phyloP scores from a whole-genome alignment of 2,113 vertebrate genomes.

The Sylvilagus bachmani region DNA sequence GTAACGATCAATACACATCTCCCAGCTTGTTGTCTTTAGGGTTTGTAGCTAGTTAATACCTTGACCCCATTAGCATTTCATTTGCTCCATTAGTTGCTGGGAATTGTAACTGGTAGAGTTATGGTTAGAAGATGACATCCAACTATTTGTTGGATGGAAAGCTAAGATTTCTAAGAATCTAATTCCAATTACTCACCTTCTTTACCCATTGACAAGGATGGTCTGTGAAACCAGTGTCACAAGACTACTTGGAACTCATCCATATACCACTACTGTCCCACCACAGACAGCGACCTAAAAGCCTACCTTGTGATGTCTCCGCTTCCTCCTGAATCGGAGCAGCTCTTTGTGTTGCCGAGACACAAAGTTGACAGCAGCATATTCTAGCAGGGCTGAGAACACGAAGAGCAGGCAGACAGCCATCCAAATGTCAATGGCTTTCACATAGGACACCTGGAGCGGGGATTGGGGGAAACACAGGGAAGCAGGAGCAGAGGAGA shows the following conservation, averaged over 20 bases:
- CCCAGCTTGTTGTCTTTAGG: not conserved
- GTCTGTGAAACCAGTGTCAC: not conserved
- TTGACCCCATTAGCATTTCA: not conserved
- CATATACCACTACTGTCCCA: not conserved
- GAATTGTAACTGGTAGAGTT: not conserved
- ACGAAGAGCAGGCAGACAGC: constrained; percentile 98
- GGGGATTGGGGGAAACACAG: not conserved
- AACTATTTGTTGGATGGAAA: not conserved
- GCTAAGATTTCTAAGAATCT: not conserved
- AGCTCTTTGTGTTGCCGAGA: constrained; percentile 99
- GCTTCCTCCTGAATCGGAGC: constrained; percentile 97
- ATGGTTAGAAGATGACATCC: not conserved
- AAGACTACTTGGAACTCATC: not conserved
- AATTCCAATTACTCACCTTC: not conserved
- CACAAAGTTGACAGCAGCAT: constrained; percentile 98
- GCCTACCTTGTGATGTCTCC: constrained; percentile 97
- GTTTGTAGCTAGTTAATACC: not conserved
- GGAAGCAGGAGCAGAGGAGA: not conserved
- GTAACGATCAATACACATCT: not conserved
- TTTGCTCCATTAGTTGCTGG: not conserved
- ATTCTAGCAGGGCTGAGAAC: constrained; percentile 98
- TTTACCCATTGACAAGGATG: not conserved
- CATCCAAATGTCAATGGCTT: constrained; percentile 99
- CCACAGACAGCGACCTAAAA: not conserved
- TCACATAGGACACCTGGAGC: constrained; percentile 97